phyloP scores from a whole-genome alignment of 64 coral and sea anemone species.

The Cladopsammia gracilis region DNA sequence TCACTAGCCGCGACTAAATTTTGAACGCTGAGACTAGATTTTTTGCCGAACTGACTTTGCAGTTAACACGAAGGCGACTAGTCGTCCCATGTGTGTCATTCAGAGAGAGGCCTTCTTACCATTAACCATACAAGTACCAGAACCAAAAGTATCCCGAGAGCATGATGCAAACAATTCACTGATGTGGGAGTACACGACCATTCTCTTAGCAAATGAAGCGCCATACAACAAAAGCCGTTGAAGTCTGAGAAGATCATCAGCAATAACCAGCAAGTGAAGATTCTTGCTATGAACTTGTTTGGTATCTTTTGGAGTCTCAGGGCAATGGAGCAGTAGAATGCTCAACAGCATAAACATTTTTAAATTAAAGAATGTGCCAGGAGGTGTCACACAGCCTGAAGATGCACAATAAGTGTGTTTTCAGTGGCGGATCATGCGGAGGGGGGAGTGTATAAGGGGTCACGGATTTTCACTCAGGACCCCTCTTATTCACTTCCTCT shows the following conservation, averaged over 20 bases:
- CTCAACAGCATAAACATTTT: slow-evolving; percentile 78
- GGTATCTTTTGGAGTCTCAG: neutral
- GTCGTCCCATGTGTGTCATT: no score
- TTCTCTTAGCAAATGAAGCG: slow-evolving; percentile 62
- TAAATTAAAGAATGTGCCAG: slow-evolving; percentile 76
- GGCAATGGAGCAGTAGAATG: slow-evolving; percentile 43
- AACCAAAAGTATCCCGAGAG: slow-evolving; percentile 73
- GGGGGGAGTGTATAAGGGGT: no score
- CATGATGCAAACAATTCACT: slow-evolving; percentile 79
- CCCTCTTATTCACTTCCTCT: no score
- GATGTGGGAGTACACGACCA: slow-evolving; percentile 50
- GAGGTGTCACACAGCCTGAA: slow-evolving; percentile 30
- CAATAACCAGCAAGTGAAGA: slow-evolving; percentile 71
- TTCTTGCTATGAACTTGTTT: slow-evolving; percentile 13
- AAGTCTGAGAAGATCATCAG: slow-evolving; percentile 60
- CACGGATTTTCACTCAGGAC: no score
- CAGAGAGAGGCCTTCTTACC: slow-evolving; percentile 38
- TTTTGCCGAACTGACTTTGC: no score
- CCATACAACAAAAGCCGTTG: slow-evolving; percentile 72
- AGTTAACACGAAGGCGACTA: no score
- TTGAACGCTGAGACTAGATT: no score
- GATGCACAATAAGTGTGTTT: neutral
- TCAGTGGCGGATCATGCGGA: no score
- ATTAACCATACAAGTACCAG: slow-evolving; percentile 73
- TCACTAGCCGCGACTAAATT: no score